Conservation (phyloP, 2,797 vertebrate species). For the Phrynocephalus forsythii region DNA sequence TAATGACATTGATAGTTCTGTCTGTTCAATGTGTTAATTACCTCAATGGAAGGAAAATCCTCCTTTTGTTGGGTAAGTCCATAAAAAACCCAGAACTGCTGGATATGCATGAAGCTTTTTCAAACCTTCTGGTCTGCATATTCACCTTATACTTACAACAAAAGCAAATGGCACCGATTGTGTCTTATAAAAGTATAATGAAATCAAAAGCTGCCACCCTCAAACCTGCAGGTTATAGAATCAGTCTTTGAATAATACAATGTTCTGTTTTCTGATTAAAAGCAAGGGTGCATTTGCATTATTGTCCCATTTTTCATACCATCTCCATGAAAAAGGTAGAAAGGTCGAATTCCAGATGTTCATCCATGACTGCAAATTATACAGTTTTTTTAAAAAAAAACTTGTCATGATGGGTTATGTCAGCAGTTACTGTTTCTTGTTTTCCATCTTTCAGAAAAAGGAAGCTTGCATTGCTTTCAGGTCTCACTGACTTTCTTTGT, state of each 20-base stretch:
- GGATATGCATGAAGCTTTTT: neutral
- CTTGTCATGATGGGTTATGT: neutral
- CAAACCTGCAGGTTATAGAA: neutral
- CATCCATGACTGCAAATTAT: conserved; percentile 3
- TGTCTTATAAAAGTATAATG: conserved; percentile 15
- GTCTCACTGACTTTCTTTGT: conserved; percentile 8
- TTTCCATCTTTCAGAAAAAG: neutral
- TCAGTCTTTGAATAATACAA: neutral
- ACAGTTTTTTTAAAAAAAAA: conserved; percentile 3
- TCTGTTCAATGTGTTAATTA: neutral
- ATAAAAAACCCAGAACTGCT: neutral
- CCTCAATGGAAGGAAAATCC: neutral
- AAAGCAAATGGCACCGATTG: conserved; percentile 2
- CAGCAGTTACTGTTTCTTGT: conserved; percentile 21
- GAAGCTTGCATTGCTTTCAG: neutral
- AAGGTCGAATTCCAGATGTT: neutral
- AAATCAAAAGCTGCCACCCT: conserved; percentile 8
- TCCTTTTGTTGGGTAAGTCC: neutral
- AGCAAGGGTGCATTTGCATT: conserved; percentile 1
- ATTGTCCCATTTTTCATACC: conserved; percentile 19
- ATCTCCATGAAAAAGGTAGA: neutral
- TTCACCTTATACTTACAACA: neutral
- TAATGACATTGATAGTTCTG: neutral
- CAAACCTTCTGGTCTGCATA: neutral
- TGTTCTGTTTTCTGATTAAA: neutral